Conservation (phyloP, 2,113 vertebrate species). For the Rhinolophus sinicus region DNA sequence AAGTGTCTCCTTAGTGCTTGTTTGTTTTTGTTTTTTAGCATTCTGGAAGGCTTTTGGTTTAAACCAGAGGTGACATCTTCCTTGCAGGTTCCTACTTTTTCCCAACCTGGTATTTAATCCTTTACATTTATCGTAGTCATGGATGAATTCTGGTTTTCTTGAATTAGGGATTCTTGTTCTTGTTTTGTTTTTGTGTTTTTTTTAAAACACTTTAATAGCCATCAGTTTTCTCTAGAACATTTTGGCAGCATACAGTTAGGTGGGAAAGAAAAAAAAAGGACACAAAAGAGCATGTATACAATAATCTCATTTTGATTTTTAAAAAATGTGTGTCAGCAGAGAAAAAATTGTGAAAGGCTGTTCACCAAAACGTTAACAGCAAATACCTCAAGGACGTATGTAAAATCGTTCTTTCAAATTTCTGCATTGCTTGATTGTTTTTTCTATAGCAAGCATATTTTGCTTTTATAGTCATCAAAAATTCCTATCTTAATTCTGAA, state of each 20-base stretch:
- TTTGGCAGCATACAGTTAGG: neutral
- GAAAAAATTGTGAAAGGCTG: neutral
- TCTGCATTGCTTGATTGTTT: neutral
- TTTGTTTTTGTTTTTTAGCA: neutral
- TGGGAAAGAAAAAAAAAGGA: neutral
- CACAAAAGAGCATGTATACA: neutral
- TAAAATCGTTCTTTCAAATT: neutral
- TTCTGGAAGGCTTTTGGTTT: neutral
- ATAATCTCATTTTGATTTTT: neutral
- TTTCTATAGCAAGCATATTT: neutral
- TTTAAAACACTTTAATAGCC: neutral
- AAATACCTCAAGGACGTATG: neutral
- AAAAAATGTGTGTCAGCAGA: neutral
- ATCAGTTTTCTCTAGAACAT: neutral
- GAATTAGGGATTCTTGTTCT: neutral
- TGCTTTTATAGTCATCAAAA: neutral
- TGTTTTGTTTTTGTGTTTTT: neutral
- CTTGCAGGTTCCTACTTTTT: neutral
- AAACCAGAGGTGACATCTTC: neutral
- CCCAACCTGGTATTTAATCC: neutral
- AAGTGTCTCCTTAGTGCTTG: neutral
- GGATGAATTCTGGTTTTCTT: neutral
- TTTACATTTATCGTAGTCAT: neutral
- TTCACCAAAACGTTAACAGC: neutral
- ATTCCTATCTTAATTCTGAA: neutral